phyloP scores from a whole-genome alignment of 2,113 vertebrate species.

The Osmerus eperlanus region DNA sequence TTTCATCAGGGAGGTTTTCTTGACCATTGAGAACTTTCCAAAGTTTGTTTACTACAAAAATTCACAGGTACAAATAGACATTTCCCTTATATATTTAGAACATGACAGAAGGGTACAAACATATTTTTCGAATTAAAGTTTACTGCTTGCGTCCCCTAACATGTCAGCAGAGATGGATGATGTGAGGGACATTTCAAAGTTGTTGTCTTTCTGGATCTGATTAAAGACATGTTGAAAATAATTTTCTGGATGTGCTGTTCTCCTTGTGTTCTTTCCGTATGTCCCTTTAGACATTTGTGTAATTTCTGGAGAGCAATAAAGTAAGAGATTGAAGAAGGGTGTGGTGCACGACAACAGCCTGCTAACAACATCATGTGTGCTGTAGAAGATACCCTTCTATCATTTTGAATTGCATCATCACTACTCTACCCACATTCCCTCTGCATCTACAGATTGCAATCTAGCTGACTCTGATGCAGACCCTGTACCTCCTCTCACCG shows the following conservation, averaged over 20 bases:
- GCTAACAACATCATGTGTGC: neutral
- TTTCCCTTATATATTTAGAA: constrained; percentile 3
- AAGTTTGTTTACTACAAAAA: no score
- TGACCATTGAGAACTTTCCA: no score
- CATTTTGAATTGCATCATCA: no score
- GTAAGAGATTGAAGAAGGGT: constrained; percentile 2
- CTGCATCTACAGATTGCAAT: no score
- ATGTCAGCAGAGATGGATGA: constrained; percentile 51
- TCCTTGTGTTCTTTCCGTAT: constrained; percentile 43
- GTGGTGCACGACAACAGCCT: neutral
- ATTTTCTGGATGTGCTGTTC: constrained; percentile 45
- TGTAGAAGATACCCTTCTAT: no score
- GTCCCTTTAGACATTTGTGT: constrained; percentile 46
- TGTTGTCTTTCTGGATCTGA: constrained; percentile 53
- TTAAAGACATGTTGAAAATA: constrained; percentile 47
- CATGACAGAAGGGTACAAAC: constrained; percentile 16
- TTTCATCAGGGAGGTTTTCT: no score
- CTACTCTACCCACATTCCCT: neutral
- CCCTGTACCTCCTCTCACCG: neutral
- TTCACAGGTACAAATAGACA: neutral
- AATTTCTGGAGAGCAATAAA: constrained; percentile 43
- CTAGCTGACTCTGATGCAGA: no score
- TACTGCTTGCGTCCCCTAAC: constrained; percentile 50
- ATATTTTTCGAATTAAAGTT: constrained; percentile 47
- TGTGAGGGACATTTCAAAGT: constrained; percentile 53